Conservation (phyloP, 2,888 invertebrate genomes). For the Aleiodes leptofemur region DNA sequence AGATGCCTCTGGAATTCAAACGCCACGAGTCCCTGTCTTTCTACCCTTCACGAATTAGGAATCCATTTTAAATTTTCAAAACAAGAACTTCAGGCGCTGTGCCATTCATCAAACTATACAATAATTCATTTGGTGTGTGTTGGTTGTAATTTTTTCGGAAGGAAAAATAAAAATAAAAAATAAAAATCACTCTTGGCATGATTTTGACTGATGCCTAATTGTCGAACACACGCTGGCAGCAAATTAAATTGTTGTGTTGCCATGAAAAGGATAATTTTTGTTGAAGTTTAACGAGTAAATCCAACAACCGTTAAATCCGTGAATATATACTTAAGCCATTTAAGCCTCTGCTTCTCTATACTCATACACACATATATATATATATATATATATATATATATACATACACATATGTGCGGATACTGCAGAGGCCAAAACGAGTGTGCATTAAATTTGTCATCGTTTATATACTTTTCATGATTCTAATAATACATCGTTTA, state of each 20-base stretch:
- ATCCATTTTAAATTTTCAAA: constrained; percentile 58
- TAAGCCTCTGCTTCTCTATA: constrained; percentile 15
- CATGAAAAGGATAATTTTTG: constrained; percentile 19
- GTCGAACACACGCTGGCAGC: constrained; percentile 6
- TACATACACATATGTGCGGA: neutral
- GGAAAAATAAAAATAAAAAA: neutral
- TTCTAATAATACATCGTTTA: constrained; percentile 39
- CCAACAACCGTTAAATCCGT: constrained; percentile 38
- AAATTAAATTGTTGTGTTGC: constrained; percentile 13
- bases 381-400: neutral
- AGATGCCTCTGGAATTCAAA: constrained; percentile 38
- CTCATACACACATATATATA: neutral
- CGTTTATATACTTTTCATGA: constrained; percentile 19
- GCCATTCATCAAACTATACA: constrained; percentile 24
- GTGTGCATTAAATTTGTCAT: constrained; percentile 39
- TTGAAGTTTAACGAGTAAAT: constrained; percentile 4
- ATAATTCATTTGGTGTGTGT: constrained; percentile 25
- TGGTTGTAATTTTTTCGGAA: neutral
- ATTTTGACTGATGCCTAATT: constrained; percentile 33
- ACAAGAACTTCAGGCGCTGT: constrained; percentile 53
- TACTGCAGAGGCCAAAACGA: neutral
- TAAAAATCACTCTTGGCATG: neutral
- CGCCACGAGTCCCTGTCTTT: constrained; percentile 41
- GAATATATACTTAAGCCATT: constrained; percentile 34
- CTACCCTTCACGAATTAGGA: constrained; percentile 52